These are phyloP conservation scores for Misgurnus mizolepis DNA, from an alignment of 2,113 vertebrate genomes.

Conservation along the genomic window DNA sequence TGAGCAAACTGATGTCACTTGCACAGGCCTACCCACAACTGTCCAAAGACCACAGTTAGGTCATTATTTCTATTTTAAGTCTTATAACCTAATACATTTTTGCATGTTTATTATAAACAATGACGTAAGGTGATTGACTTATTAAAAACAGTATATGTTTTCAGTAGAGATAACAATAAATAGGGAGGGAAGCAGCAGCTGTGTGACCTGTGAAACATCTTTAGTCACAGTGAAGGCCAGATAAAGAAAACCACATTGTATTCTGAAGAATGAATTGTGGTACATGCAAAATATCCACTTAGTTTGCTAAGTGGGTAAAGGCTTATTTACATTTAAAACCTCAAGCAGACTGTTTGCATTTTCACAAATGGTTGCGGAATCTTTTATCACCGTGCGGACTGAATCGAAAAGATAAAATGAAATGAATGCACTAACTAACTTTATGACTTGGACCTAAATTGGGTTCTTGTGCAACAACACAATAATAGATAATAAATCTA, in stretches of 20 bases:
- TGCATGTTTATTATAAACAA: no score
- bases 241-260: neutral
- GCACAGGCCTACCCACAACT: no score
- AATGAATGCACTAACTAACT: neutral
- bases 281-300: conserved; percentile 20
- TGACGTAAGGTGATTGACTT: no score
- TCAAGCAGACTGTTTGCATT: neutral
- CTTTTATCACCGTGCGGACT: neutral
- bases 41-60: no score
- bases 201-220: neutral
- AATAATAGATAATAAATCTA: no score
- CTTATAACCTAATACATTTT: no score
- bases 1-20: no score
- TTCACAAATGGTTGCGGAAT: conserved; percentile 9
- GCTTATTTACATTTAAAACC: neutral
- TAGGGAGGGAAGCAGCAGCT: no score
- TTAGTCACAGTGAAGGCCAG: neutral
- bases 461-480: neutral
- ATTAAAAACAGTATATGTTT: no score
- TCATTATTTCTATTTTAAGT: no score
- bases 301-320: neutral
- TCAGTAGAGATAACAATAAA: no score
- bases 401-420: neutral
- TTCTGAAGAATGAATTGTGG: neutral
- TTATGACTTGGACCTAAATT: no score